Conservation (phyloP, 2,113 vertebrate genomes). For the Amia ocellicauda region DNA sequence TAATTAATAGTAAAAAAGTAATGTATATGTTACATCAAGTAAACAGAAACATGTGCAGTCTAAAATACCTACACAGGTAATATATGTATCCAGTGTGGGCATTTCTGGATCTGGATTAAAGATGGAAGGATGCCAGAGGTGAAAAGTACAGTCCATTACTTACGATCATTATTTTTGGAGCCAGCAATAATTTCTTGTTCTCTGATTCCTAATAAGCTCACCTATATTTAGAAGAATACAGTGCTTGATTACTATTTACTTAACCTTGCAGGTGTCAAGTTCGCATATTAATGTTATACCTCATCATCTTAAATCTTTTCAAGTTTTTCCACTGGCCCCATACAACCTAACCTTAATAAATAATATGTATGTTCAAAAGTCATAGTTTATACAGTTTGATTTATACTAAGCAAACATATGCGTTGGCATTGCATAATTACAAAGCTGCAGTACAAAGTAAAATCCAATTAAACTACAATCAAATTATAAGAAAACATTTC, state of each 20-base stretch:
- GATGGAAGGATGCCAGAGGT: not conserved
- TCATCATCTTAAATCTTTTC: conserved; percentile 7
- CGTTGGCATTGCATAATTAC: too few species aligned
- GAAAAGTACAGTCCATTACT: not conserved
- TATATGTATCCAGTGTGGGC: too few species aligned
- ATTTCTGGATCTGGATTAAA: too few species aligned
- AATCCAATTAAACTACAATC: too few species aligned
- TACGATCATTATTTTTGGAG: conserved; percentile 4
- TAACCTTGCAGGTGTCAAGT: not conserved
- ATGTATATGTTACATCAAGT: too few species aligned
- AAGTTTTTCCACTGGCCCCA: not conserved
- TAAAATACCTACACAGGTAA: too few species aligned
- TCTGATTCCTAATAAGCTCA: conserved; percentile 6
- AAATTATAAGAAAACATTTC: too few species aligned
- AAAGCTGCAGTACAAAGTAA: too few species aligned
- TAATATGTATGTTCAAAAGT: too few species aligned
- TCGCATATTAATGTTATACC: not conserved
- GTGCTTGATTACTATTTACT: conserved; percentile 7
- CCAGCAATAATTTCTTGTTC: not conserved
- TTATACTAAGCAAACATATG: conserved; percentile 1
- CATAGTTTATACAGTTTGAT: too few species aligned
- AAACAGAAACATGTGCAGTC: too few species aligned
- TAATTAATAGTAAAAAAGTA: too few species aligned
- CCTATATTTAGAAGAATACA: conserved; percentile 2
- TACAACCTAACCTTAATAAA: not conserved